Percentiles rank a stretch among this genome's conserved stretches.
Evolutionary conservation across 2,797 vertebrate species (phyloP).

Genomic region (Selene dorsalis): DNA sequence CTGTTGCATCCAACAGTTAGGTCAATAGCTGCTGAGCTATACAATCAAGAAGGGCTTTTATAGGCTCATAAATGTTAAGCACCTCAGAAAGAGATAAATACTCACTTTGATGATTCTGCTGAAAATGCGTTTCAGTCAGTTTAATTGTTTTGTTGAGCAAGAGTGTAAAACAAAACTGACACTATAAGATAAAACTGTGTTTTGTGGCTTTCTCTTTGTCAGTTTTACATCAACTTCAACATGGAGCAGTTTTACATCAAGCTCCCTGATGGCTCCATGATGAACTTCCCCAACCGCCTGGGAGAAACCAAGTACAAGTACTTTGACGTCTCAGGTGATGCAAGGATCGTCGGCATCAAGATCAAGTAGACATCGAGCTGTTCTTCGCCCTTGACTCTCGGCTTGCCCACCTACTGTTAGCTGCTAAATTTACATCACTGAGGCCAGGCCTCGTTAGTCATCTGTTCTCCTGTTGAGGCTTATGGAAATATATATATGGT

Average conservation of each 20-base stretch:
- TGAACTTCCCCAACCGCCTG: slow-evolving; percentile 83
- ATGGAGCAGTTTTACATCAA: slow-evolving; percentile 80
- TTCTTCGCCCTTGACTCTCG: not conserved
- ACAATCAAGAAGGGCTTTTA: slow-evolving; percentile 5
- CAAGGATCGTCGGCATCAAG: slow-evolving; percentile 74
- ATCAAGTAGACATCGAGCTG: slow-evolving; percentile 68
- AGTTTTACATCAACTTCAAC: slow-evolving; percentile 82
- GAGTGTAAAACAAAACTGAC: not conserved
- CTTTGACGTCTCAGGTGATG: slow-evolving; percentile 71
- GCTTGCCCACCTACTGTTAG: slow-evolving; percentile 2
- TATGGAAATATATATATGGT: no score
- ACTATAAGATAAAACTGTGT: not conserved
- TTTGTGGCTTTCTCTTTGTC: not conserved
- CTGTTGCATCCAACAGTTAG: slow-evolving; percentile 2
- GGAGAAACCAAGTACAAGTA: slow-evolving; percentile 81
- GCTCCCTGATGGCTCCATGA: slow-evolving; percentile 78
- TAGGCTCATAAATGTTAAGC: slow-evolving; percentile 31
- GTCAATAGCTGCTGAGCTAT: slow-evolving; percentile 14
- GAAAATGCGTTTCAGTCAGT: not conserved
- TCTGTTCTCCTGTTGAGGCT: not conserved
- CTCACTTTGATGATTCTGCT: not conserved
- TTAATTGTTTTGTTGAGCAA: not conserved
- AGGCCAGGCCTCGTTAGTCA: not conserved
- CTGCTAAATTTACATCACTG: slow-evolving; percentile 24
- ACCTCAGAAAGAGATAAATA: not conserved